phyloP scores from a whole-genome alignment of 1,140 invertebrate species.

The Drosophila kanapiae region DNA sequence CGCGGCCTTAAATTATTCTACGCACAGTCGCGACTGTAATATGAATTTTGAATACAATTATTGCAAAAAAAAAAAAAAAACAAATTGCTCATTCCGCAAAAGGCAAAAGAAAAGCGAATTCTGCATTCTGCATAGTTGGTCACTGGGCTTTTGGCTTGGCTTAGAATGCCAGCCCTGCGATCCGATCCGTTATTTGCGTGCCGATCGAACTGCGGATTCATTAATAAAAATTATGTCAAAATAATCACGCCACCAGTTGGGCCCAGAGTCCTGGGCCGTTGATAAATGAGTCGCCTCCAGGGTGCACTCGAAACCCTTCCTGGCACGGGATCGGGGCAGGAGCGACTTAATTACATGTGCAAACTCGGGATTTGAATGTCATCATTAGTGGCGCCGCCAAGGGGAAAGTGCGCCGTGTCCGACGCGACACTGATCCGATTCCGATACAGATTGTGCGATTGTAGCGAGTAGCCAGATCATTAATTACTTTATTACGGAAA shows the following conservation, averaged over 20 bases:
- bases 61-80: slow-evolving; percentile 54
- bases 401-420: slow-evolving; percentile 34
- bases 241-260: slow-evolving; percentile 71
- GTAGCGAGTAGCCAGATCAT: slow-evolving; percentile 52
- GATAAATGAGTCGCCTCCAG: slow-evolving; percentile 65
- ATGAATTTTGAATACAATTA: slow-evolving; percentile 82
- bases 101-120: slow-evolving; percentile 34
- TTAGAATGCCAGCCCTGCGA: neutral
- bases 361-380: slow-evolving; percentile 71
- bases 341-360: slow-evolving; percentile 71
- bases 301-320: slow-evolving; percentile 63
- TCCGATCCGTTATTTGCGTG: slow-evolving; percentile 30
- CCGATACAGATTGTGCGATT: slow-evolving; percentile 49
- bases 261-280: slow-evolving; percentile 4
- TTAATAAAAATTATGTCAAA: slow-evolving; percentile 80
- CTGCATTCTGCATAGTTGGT: slow-evolving; percentile 63
- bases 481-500: slow-evolving; percentile 84
- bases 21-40: slow-evolving; percentile 67
- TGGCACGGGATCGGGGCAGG: slow-evolving; percentile 14
- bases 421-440: slow-evolving; percentile 67
- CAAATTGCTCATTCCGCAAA: slow-evolving; percentile 30
- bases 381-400: slow-evolving; percentile 63
- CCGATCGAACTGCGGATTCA: slow-evolving; percentile 36
- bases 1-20: slow-evolving; percentile 71
- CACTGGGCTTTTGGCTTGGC: slow-evolving; percentile 52